Conservation (phyloP, 2,113 vertebrate genomes). For the Chascanopsetta lugubris region DNA sequence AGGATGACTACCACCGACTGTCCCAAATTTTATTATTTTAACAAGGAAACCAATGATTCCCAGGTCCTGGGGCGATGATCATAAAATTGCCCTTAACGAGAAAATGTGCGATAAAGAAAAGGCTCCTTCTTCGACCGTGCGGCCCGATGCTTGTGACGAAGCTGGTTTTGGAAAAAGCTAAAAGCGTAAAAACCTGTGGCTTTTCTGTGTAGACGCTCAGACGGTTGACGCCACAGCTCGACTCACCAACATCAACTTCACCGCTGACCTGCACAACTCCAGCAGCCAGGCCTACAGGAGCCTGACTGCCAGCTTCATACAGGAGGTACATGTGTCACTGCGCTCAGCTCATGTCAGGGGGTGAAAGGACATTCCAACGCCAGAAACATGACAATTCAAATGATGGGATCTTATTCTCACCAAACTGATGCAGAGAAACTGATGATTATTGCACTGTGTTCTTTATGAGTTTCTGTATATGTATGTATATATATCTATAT, state of each 20-base stretch:
- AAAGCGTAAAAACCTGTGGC: no score
- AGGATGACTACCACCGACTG: no score
- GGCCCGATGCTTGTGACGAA: neutral
- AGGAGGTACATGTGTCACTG: constrained; percentile 69
- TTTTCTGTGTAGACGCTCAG: constrained; percentile 75
- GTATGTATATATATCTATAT: no score
- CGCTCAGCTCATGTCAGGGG: neutral
- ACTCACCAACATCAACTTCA: constrained; percentile 79
- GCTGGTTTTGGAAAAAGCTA: constrained; percentile 1
- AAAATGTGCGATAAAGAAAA: constrained; percentile 15
- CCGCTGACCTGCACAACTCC: constrained; percentile 64
- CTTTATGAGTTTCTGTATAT: no score
- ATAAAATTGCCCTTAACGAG: neutral
- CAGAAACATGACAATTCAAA: neutral
- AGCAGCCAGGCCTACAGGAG: constrained; percentile 79
- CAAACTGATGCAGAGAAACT: no score
- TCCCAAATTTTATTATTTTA: no score
- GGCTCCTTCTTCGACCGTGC: neutral
- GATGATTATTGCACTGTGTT: no score
- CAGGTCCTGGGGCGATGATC: neutral
- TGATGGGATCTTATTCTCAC: no score
- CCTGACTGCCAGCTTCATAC: constrained; percentile 75
- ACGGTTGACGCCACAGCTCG: constrained; percentile 73
- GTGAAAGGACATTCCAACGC: neutral
- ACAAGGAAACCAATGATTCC: constrained; percentile 1